These are phyloP conservation scores for Chaunax sp. DNA, from an alignment of 2,797 vertebrate genomes.

Conservation along the genomic window DNA sequence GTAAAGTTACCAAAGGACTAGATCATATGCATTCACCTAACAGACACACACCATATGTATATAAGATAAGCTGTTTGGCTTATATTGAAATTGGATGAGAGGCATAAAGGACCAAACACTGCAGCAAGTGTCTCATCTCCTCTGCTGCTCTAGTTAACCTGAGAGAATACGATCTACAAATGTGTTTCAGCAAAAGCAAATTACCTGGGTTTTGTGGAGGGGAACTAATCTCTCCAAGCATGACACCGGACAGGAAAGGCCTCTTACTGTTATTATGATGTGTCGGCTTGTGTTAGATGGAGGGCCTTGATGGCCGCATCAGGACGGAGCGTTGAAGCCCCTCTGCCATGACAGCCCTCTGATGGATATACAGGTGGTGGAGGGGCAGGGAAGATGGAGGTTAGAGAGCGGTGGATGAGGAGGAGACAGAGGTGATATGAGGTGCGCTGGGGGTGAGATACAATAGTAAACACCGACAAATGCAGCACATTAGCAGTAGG, in stretches of 20 bases:
- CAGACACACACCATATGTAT: not conserved
- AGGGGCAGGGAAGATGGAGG: constrained; percentile 76
- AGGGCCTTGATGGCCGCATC: constrained; percentile 84
- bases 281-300: constrained; percentile 87
- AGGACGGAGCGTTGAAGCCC: constrained; percentile 77
- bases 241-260: constrained; percentile 88
- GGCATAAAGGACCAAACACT: constrained; percentile 66
- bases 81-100: constrained; percentile 47
- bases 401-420: constrained; percentile 73
- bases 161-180: constrained; percentile 84
- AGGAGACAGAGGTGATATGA: constrained; percentile 61
- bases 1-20: no score
- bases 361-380: constrained; percentile 80
- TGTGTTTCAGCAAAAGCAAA: constrained; percentile 86
- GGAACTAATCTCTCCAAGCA: constrained; percentile 89
- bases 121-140: constrained; percentile 77
- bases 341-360: constrained; percentile 80
- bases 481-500: constrained; percentile 70
- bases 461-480: constrained; percentile 74
- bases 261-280: constrained; percentile 90
- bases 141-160: constrained; percentile 81
- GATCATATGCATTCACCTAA: not conserved
- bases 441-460: constrained; percentile 61
- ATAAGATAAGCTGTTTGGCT: constrained; percentile 39
- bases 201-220: constrained; percentile 87